A percentile compares a stretch with the other conserved stretches of the same genome.
Evolutionary conservation across 2,797 vertebrate genomes (phyloP).

Genomic region (Lophotriccus pileatus): DNA sequence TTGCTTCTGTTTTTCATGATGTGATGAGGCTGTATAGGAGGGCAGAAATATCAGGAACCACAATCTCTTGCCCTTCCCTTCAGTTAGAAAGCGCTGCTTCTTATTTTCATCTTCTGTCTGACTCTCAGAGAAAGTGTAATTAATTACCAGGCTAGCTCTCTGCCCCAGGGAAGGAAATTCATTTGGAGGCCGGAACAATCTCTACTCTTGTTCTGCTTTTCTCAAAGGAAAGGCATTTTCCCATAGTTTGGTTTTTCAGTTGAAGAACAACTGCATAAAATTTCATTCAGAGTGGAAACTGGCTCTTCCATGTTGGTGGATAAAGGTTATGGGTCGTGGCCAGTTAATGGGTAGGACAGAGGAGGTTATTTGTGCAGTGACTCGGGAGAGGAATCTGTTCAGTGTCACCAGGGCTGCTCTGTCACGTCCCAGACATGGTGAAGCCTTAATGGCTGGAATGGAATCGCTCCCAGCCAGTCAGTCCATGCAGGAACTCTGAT

Average conservation of each 20-base stretch:
- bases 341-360: neutral
- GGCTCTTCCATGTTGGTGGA: neutral
- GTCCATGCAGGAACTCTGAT: neutral
- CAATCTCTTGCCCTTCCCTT: neutral
- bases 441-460: neutral
- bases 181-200: constrained; percentile 9
- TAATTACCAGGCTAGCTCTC: constrained; percentile 3
- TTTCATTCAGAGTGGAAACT: neutral
- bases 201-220: constrained; percentile 32
- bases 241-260: neutral
- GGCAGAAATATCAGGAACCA: neutral
- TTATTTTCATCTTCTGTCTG: constrained; percentile 21
- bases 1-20: neutral
- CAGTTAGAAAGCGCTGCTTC: neutral
- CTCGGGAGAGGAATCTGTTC: neutral
- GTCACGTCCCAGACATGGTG: neutral
- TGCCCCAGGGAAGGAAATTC: constrained; percentile 40
- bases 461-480: neutral
- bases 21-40: neutral
- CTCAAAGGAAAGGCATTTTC: constrained; percentile 27
- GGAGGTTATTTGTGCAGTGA: neutral
- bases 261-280: neutral
- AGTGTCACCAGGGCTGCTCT: neutral
- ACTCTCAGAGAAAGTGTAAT: constrained; percentile 44
- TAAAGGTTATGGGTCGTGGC: constrained; percentile 22